These are phyloP conservation scores for Oreonectes daqikongensis DNA, from an alignment of 2,797 vertebrate species.

Conservation along the genomic window DNA sequence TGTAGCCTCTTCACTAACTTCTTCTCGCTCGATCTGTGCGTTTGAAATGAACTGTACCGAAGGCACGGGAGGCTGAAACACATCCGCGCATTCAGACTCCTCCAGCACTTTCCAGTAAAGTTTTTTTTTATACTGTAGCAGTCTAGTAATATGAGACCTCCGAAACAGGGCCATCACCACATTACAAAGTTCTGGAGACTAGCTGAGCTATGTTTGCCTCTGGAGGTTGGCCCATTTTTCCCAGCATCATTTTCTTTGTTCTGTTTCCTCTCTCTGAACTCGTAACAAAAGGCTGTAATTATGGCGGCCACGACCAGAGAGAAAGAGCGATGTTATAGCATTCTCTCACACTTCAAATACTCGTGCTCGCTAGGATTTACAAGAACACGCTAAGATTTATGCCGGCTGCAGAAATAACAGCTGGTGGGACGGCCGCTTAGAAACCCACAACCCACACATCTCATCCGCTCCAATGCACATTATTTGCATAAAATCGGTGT, in stretches of 20 bases:
- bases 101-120: slow-evolving; percentile 40
- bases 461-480: slow-evolving; percentile 3
- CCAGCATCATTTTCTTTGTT: slow-evolving; percentile 52
- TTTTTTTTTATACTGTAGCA: slow-evolving; percentile 40
- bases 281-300: slow-evolving; percentile 56
- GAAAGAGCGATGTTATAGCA: slow-evolving; percentile 41
- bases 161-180: slow-evolving; percentile 48
- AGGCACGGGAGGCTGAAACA: not conserved
- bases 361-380: slow-evolving; percentile 10
- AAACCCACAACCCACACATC: slow-evolving; percentile 26
- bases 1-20: slow-evolving; percentile 38
- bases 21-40: slow-evolving; percentile 28
- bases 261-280: slow-evolving; percentile 33
- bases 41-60: slow-evolving; percentile 9
- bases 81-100: slow-evolving; percentile 5
- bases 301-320: slow-evolving; percentile 35
- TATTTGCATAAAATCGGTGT: slow-evolving; percentile 24
- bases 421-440: slow-evolving; percentile 7
- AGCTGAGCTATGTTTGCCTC: slow-evolving; percentile 50
- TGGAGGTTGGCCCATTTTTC: slow-evolving; percentile 49
- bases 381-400: slow-evolving; percentile 35
- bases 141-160: slow-evolving; percentile 45
- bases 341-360: slow-evolving; percentile 48
- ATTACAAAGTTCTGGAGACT: slow-evolving; percentile 47
- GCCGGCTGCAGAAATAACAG: slow-evolving; percentile 42